These are phyloP conservation scores for Leptocoma aspasia DNA, from an alignment of 2,113 vertebrate genomes.

Conservation along the genomic window DNA sequence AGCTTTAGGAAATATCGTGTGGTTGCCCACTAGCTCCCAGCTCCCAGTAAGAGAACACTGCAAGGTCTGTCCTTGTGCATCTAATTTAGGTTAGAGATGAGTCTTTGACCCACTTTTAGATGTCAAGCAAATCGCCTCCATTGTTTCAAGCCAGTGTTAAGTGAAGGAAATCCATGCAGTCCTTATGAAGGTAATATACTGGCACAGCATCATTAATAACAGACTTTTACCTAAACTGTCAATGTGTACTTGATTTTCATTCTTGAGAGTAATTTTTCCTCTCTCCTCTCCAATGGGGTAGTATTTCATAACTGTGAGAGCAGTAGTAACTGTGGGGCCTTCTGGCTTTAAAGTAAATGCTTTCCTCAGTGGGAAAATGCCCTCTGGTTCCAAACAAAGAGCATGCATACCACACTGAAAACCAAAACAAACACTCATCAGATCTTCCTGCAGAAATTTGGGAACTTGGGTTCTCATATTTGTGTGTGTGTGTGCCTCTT, in stretches of 20 bases:
- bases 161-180: neutral
- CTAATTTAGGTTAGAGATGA: neutral
- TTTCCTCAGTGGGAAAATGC: constrained; percentile 6
- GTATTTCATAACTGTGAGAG: neutral
- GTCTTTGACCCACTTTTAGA: neutral
- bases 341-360: constrained; percentile 1
- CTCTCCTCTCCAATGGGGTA: neutral
- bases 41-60: neutral
- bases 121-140: neutral
- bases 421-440: neutral
- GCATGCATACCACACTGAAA: neutral
- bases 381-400: neutral
- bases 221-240: neutral
- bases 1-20: neutral
- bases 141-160: neutral
- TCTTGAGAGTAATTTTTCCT: neutral
- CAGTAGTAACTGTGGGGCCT: neutral
- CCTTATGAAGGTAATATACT: neutral
- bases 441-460: neutral
- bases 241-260: neutral
- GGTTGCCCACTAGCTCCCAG: neutral
- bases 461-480: neutral
- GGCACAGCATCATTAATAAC: neutral
- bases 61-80: neutral
- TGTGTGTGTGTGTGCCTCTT: neutral